Conservation (phyloP, 2,888 invertebrate species). For the Cordilura impudica region DNA sequence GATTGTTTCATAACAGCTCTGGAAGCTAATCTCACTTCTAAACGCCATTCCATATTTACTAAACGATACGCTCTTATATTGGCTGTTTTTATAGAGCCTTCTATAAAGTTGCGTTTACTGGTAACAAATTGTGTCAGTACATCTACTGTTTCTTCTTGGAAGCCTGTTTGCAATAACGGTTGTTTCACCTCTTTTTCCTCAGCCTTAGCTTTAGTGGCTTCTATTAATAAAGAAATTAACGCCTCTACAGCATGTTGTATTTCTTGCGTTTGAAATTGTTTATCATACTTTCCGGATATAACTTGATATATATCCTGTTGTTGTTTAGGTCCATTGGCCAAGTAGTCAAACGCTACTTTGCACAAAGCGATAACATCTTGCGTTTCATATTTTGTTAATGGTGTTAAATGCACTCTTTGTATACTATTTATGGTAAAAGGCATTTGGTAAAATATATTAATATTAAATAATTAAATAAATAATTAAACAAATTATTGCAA, state of each 20-base stretch:
- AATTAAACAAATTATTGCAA: conserved; percentile 15
- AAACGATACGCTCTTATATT: conserved; percentile 73
- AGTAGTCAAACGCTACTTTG: conserved; percentile 81
- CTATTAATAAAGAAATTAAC: conserved; percentile 84
- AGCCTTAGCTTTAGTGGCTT: conserved; percentile 85
- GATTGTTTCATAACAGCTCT: conserved; percentile 81
- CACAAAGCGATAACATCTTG: conserved; percentile 83
- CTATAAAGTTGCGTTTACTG: conserved; percentile 74
- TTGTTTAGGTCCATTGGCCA: conserved; percentile 82
- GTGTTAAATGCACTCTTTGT: conserved; percentile 80
- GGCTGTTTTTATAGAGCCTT: conserved; percentile 75
- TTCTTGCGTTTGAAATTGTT: conserved; percentile 5
- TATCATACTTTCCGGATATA: conserved; percentile 78
- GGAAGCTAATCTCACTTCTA: conserved; percentile 83
- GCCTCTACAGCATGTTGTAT: conserved; percentile 83
- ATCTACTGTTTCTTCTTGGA: conserved; percentile 70
- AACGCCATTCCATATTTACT: conserved; percentile 83
- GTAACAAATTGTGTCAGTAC: conserved; percentile 75
- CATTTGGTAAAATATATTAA: conserved; percentile 56
- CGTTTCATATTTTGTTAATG: conserved; percentile 79
- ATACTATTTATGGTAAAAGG: conserved; percentile 78
- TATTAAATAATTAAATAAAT: background rate
- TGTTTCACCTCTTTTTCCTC: conserved; percentile 66
- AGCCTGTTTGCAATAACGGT: conserved; percentile 65
- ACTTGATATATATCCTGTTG: conserved; percentile 76